A percentile compares a stretch with the other conserved stretches of the same genome.
phyloP scores from a whole-genome alignment of 2,113 vertebrate species.

The Gallinago jamesoni region DNA sequence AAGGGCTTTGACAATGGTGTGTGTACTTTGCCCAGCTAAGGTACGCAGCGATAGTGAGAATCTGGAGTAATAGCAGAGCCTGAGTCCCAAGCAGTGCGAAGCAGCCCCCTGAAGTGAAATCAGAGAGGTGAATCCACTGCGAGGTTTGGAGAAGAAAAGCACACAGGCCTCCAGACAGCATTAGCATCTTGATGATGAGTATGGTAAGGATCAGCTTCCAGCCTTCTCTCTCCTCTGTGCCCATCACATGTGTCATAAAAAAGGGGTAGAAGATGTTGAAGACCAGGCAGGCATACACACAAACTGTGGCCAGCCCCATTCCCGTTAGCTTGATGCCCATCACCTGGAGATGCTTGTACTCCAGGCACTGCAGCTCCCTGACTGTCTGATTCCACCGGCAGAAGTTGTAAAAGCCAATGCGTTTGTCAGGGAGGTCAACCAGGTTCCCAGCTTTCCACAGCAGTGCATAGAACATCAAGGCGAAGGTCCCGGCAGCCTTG shows the following conservation, averaged over 20 bases:
- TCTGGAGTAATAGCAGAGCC: slow-evolving; percentile 58
- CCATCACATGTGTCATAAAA: not conserved
- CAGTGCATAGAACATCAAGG: slow-evolving; percentile 56
- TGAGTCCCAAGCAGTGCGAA: slow-evolving; percentile 44
- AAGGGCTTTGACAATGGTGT: rapidly evolving
- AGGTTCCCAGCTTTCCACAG: slow-evolving; percentile 64
- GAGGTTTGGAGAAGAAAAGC: slow-evolving; percentile 38
- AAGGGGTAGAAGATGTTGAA: slow-evolving; percentile 40
- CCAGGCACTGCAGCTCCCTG: slow-evolving; percentile 22
- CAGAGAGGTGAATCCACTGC: slow-evolving; percentile 43
- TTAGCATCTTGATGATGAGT: not conserved
- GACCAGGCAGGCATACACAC: slow-evolving; percentile 61
- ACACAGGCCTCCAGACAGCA: slow-evolving; percentile 50
- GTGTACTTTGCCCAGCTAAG: not conserved
- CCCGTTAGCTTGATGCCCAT: slow-evolving; percentile 4
- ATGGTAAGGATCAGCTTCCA: slow-evolving; percentile 12
- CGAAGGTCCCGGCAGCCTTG: not conserved
- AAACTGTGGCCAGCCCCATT: slow-evolving; percentile 47
- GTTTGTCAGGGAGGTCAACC: slow-evolving; percentile 38
- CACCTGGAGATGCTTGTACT: not conserved
- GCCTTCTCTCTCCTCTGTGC: not conserved
- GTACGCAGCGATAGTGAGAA: not conserved
- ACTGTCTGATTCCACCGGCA: slow-evolving; percentile 66
- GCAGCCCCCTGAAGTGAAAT: slow-evolving; percentile 52
- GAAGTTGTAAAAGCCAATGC: slow-evolving; percentile 76